Evolutionary conservation across 1,140 invertebrate genomes (phyloP).

Genomic region (Drosophila bipectinata): DNA sequence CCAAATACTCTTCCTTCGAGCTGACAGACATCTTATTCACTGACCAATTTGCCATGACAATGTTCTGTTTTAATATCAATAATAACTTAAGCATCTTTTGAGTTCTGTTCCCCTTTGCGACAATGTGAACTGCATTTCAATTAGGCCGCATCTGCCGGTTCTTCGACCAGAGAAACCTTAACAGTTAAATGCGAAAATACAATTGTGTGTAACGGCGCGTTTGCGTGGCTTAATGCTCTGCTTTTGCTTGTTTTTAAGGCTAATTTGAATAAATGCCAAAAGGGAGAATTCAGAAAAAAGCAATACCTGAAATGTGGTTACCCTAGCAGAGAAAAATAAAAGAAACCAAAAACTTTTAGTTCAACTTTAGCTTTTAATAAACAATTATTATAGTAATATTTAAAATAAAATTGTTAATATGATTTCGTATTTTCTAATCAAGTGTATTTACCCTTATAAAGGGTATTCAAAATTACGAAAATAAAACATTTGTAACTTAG

Average conservation of each 20-base stretch:
- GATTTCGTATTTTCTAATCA: too few species aligned
- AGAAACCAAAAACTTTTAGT: neutral
- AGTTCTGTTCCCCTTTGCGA: slow-evolving; percentile 31
- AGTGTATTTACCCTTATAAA: slow-evolving; percentile 2
- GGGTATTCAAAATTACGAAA: slow-evolving; percentile 26
- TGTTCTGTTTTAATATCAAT: slow-evolving; percentile 57
- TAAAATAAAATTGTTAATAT: too few species aligned
- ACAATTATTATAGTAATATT: neutral
- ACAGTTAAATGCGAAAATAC: slow-evolving; percentile 53
- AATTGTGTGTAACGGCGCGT: slow-evolving; percentile 22
- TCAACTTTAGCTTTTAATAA: neutral
- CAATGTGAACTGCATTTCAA: slow-evolving; percentile 60
- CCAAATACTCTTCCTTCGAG: too few species aligned
- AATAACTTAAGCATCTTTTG: slow-evolving; percentile 66
- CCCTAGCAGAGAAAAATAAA: slow-evolving; percentile 1
- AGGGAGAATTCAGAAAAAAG: neutral
- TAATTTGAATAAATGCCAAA: slow-evolving; percentile 66
- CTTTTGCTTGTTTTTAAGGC: slow-evolving; percentile 49
- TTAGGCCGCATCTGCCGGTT: slow-evolving; percentile 21
- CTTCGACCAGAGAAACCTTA: slow-evolving; percentile 45
- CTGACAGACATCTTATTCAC: slow-evolving; percentile 7
- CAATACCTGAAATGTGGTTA: neutral
- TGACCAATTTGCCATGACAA: slow-evolving; percentile 40
- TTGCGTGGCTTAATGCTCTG: slow-evolving; percentile 45
- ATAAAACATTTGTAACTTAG: slow-evolving; percentile 54